A percentile compares a stretch with the other conserved stretches of the same genome.
Conservation (phyloP, 1,140 invertebrate genomes). For the Halictus rubicundus region DNA sequence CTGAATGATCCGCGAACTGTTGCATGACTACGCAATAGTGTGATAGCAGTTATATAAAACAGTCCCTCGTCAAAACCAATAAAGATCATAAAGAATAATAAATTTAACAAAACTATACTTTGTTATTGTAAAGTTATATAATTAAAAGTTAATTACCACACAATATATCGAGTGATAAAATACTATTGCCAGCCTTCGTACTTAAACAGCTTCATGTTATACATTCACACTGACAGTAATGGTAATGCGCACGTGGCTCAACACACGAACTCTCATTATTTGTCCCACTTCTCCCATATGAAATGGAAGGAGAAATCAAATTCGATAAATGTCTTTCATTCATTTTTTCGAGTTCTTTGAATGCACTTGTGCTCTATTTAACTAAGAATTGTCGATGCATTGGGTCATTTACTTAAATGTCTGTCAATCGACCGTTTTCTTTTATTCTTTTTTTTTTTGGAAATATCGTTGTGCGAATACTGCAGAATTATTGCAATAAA, state of each 20-base stretch:
- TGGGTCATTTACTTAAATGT: slow-evolving; percentile 38
- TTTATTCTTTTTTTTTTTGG: background rate
- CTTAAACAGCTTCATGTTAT: slow-evolving; percentile 47
- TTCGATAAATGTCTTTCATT: slow-evolving; percentile 34
- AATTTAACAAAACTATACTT: slow-evolving; percentile 75
- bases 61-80: slow-evolving; percentile 79
- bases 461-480: slow-evolving; percentile 56
- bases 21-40: slow-evolving; percentile 73
- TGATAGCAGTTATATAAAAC: slow-evolving; percentile 79
- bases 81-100: slow-evolving; percentile 74
- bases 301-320: slow-evolving; percentile 38
- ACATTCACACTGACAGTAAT: slow-evolving; percentile 51
- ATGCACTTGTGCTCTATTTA: slow-evolving; percentile 56
- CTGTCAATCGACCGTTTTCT: slow-evolving; percentile 25
- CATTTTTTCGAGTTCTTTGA: slow-evolving; percentile 19
- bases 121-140: slow-evolving; percentile 70
- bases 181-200: slow-evolving; percentile 72
- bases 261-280: slow-evolving; percentile 9
- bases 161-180: slow-evolving; percentile 75
- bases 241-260: slow-evolving; percentile 35
- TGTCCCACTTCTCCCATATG: slow-evolving; percentile 21
- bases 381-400: slow-evolving; percentile 36
- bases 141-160: slow-evolving; percentile 76
- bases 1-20: slow-evolving; percentile 62
- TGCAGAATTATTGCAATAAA: slow-evolving; percentile 47